phyloP scores from a whole-genome alignment of 2,888 invertebrate genomes.

The Cheilosia vernalis region DNA sequence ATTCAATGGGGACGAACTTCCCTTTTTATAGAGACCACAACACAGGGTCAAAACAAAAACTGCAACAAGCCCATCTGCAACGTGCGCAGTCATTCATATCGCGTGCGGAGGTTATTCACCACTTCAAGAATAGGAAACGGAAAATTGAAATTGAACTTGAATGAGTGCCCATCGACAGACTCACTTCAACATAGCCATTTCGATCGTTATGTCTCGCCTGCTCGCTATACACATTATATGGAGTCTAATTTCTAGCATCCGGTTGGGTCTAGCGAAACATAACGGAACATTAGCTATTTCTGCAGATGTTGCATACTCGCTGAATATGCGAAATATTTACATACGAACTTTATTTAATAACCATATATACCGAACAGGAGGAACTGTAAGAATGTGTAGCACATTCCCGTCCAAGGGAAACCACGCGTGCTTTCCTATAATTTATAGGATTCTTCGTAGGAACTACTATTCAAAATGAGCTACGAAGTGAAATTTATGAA shows the following conservation, averaged over 20 bases:
- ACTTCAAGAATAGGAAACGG: slow-evolving; percentile 27
- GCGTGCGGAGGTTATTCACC: slow-evolving; percentile 46
- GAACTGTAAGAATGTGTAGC: not conserved
- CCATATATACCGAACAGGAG: slow-evolving; percentile 5
- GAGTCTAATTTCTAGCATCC: slow-evolving; percentile 70
- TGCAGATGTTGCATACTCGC: slow-evolving; percentile 69
- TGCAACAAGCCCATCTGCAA: not conserved
- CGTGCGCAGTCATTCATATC: slow-evolving; percentile 18
- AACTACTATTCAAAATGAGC: slow-evolving; percentile 42
- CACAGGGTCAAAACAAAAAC: slow-evolving; percentile 1
- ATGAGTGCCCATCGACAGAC: slow-evolving; percentile 70
- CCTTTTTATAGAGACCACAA: not conserved
- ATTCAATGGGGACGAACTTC: not conserved
- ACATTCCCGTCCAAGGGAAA: slow-evolving; percentile 1
- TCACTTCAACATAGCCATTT: slow-evolving; percentile 61
- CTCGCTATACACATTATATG: slow-evolving; percentile 1
- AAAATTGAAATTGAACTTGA: slow-evolving; percentile 73
- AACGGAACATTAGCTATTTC: slow-evolving; percentile 43
- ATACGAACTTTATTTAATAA: slow-evolving; percentile 10
- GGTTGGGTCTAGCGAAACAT: slow-evolving; percentile 59
- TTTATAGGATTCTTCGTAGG: slow-evolving; percentile 46
- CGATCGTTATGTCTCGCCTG: slow-evolving; percentile 48
- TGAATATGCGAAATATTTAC: slow-evolving; percentile 53
- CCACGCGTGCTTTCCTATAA: slow-evolving; percentile 46
- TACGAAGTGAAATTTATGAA: slow-evolving; percentile 61